Evolutionary conservation across 2,888 invertebrate genomes (phyloP), one percentile per base, ranked within the genome.

Genomic region (Drosophila emarginata): DNA sequence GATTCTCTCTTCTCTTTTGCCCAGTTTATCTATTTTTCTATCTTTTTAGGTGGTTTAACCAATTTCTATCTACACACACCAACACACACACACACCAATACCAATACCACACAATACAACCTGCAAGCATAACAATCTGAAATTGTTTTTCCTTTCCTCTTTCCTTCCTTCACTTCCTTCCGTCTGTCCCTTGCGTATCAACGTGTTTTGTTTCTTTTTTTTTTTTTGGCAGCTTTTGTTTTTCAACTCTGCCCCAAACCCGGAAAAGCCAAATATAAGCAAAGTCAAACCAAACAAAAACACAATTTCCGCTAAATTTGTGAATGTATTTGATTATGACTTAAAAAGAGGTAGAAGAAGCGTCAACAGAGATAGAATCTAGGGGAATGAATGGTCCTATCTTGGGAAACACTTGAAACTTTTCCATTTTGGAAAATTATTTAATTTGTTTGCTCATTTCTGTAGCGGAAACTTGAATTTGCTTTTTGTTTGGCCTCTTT

Each of bases 241-340:
- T 45, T 45, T 45, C 45, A 45, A 45, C 45, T 45, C 2, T 32
- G 32, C 32, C 12, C 45, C 12, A 45, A 39, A 39, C 6, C 37
- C 6, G 6, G 14, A 39, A 39, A 39, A 39, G 14, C 2, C 14
- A 39, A 39, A 37, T n/a, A 37, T 4, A 37, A 45, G 18, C 40
- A 15, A 45, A 45, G 40, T 45, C 40, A 45, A 45, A 45, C 45
- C 45, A 45, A 45, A 45, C 45, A 45, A 45, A 45, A 45, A 45
- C 45, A 45, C 45, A 45, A 45, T 45, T 45, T 45, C 45, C 45
- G 45, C 21, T 45, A 45, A 45, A 45, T 45, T 45, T 45, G 45
- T 45, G 18, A 45, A 45, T 45, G 21, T 45, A 45, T 45, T 45
- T 45, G 45, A 45, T 45, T 45, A 45, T 45, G 45, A 45, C 45